phyloP scores from a whole-genome alignment of 2,797 vertebrate species.

The Artibeus jamaicensis region DNA sequence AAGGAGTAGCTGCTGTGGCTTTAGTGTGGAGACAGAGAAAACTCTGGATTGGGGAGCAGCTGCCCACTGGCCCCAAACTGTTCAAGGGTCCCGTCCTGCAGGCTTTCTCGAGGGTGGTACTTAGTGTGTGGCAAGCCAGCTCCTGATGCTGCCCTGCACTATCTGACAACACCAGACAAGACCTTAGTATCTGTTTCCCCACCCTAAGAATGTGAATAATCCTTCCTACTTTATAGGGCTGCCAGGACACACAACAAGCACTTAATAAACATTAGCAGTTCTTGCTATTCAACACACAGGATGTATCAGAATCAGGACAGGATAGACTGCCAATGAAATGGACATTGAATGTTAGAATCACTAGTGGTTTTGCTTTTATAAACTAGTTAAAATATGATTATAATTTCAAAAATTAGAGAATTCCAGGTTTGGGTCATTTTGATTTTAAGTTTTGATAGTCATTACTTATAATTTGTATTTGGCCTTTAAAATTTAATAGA shows the following conservation, averaged over 20 bases:
- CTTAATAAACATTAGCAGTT: neutral
- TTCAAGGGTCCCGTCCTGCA: neutral
- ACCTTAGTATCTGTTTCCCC: neutral
- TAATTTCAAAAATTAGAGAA: neutral
- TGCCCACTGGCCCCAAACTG: neutral
- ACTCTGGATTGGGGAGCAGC: neutral
- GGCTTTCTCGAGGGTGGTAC: neutral
- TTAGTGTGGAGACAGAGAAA: neutral
- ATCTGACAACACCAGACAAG: neutral
- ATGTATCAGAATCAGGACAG: neutral
- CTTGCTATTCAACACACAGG: neutral
- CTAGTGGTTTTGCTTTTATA: neutral
- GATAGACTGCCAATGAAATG: neutral
- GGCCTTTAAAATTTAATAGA: neutral
- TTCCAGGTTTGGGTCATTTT: constrained; percentile 6
- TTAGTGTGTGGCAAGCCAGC: too few relatives aligned
- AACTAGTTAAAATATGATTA: constrained; percentile 2
- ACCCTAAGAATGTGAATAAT: too few relatives aligned
- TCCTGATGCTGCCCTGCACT: neutral
- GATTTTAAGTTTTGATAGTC: neutral
- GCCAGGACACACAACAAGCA: neutral
- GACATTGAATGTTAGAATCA: neutral
- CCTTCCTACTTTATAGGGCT: neutral
- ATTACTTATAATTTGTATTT: neutral
- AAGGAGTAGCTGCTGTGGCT: neutral